Evolutionary conservation across 2,888 invertebrate genomes (phyloP).

Genomic region (Cheiracanthium punctorium): DNA sequence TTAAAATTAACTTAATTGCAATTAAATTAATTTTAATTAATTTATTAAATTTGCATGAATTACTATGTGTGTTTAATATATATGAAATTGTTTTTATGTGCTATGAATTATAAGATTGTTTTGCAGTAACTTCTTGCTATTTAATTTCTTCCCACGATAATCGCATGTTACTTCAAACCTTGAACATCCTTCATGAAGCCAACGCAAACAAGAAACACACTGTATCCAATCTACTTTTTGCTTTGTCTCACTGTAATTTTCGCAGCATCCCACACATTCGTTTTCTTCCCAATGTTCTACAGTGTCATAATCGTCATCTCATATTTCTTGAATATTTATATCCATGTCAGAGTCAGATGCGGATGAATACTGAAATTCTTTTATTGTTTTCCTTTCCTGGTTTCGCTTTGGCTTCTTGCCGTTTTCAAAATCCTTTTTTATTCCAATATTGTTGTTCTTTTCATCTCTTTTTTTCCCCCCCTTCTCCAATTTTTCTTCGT

Average conservation of each 20-base stretch:
- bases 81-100: conserved; percentile 1
- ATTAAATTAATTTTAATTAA: too few relatives aligned
- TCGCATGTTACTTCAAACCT: not conserved
- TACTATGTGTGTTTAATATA: too few relatives aligned
- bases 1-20: too few relatives aligned
- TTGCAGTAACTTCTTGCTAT: conserved; percentile 9
- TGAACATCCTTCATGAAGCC: not conserved
- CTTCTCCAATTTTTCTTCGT: not conserved
- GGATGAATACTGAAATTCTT: not conserved
- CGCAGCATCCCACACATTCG: not conserved
- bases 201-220: not conserved
- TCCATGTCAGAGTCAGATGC: not conserved
- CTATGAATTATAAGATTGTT: conserved; percentile 1
- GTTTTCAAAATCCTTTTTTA: not conserved
- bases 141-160: conserved; percentile 4
- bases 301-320: not conserved
- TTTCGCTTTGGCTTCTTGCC: not conserved
- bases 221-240: not conserved
- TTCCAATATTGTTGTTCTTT: not conserved
- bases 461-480: not conserved
- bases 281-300: not conserved
- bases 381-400: not conserved
- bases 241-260: not conserved
- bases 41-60: too few relatives aligned
- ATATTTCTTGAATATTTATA: not conserved